Percentiles rank a stretch among this genome's conserved stretches.
phyloP scores from a whole-genome alignment of 1,140 invertebrate genomes.

The Fragariocoptes setiger region DNA sequence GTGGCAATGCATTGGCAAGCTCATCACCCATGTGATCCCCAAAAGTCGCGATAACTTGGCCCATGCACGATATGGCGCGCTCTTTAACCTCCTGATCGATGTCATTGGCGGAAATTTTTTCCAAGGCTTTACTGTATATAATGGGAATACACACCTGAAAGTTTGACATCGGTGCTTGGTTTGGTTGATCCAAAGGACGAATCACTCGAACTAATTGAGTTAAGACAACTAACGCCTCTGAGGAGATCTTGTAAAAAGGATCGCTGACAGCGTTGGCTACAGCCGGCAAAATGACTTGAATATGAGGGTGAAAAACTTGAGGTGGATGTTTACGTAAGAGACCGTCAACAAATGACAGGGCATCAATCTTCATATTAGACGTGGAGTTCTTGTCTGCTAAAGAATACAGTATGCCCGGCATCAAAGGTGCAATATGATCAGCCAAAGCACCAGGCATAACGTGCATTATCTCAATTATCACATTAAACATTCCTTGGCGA shows the following conservation, averaged over 20 bases:
- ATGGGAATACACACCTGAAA: constrained; percentile 40
- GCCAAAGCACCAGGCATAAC: constrained; percentile 59
- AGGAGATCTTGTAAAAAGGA: constrained; percentile 91
- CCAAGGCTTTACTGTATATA: constrained; percentile 51
- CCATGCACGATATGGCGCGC: constrained; percentile 81
- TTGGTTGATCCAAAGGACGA: constrained; percentile 29
- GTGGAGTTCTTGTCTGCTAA: constrained; percentile 51
- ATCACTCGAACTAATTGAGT: constrained; percentile 82
- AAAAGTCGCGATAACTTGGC: constrained; percentile 64
- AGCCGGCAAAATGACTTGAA: constrained; percentile 45
- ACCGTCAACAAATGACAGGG: constrained; percentile 63
- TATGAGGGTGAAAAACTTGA: constrained; percentile 40
- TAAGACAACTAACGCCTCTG: constrained; percentile 63
- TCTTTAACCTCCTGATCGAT: constrained; percentile 97
- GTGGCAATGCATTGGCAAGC: constrained; percentile 48
- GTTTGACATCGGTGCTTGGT: constrained; percentile 28
- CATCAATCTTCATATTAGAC: constrained; percentile 95
- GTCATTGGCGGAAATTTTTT: constrained; percentile 61
- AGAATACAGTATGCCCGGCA: constrained; percentile 66
- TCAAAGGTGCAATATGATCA: constrained; percentile 44
- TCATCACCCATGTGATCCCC: constrained; percentile 47
- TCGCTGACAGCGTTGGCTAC: constrained; percentile 61
- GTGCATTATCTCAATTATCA: constrained; percentile 58
- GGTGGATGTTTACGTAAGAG: constrained; percentile 49
- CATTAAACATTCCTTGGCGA: constrained; percentile 56